Percentiles rank a stretch among this genome's conserved stretches.
These are phyloP conservation scores for human (Homo sapiens) DNA, from an alignment of 2,113 vertebrate genomes.

Conservation along the genomic window DNA sequence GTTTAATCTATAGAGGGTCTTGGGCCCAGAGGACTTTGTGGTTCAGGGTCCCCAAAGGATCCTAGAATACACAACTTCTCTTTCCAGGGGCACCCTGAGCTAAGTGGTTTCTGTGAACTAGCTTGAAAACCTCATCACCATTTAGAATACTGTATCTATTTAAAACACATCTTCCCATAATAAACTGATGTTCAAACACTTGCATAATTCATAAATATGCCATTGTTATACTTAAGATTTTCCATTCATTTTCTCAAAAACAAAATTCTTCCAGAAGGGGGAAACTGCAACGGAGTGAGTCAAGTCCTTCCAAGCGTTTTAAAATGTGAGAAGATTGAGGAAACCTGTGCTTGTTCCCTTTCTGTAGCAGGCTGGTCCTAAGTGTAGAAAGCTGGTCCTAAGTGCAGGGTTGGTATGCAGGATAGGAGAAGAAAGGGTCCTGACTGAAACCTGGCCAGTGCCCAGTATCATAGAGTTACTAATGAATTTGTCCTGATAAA, in stretches of 20 bases:
- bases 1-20: not conserved
- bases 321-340: not conserved
- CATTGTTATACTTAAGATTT: conserved; percentile 4
- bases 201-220: not conserved
- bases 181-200: not conserved
- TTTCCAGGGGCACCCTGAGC: not conserved
- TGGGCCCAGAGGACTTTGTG: not conserved
- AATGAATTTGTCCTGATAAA: not conserved
- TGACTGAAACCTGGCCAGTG: not conserved
- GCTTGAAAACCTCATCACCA: not conserved
- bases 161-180: conserved; percentile 36
- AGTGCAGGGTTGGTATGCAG: not conserved
- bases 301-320: not conserved
- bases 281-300: not conserved
- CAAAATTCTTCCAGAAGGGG: conserved; percentile 24
- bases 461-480: not conserved
- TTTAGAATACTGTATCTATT: not conserved
- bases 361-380: not conserved
- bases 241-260: conserved; percentile 53
- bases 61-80: not conserved
- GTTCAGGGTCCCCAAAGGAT: not conserved
- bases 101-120: not conserved
- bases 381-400: not conserved
- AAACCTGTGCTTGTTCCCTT: not conserved
- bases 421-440: not conserved